Conservation (phyloP, 2,888 invertebrate species). For the Ceriagrion tenellum region DNA sequence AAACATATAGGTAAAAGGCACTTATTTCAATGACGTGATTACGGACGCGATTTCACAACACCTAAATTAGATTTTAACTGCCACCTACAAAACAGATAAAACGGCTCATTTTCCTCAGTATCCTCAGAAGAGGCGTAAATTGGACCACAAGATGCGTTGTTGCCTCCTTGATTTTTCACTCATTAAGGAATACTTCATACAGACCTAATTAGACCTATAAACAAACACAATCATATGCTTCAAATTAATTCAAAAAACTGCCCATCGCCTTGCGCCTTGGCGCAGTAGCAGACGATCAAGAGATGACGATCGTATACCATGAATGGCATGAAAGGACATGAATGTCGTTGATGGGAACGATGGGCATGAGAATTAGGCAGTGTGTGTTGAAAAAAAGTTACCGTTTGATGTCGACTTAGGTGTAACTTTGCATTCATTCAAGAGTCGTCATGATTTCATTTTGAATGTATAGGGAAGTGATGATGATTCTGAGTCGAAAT, state of each 20-base stretch:
- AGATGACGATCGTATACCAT: background rate
- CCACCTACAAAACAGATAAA: background rate
- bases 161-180: background rate
- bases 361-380: too few relatives aligned
- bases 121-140: background rate
- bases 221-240: background rate
- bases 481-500: too few relatives aligned
- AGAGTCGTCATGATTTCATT: too few relatives aligned
- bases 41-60: background rate
- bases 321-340: too few relatives aligned
- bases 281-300: background rate
- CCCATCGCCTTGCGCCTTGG: background rate
- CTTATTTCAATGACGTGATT: background rate
- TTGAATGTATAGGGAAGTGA: too few relatives aligned
- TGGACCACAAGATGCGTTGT: background rate
- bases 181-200: background rate
- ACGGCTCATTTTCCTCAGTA: background rate
- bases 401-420: background rate
- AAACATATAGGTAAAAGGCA: background rate
- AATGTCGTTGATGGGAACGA: too few relatives aligned
- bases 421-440: background rate
- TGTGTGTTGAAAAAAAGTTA: too few relatives aligned
- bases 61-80: background rate
- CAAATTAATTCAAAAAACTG: constrained; percentile 7
- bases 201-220: background rate